Conservation (phyloP, 2,113 vertebrate genomes). For the Tapirus terrestris region DNA sequence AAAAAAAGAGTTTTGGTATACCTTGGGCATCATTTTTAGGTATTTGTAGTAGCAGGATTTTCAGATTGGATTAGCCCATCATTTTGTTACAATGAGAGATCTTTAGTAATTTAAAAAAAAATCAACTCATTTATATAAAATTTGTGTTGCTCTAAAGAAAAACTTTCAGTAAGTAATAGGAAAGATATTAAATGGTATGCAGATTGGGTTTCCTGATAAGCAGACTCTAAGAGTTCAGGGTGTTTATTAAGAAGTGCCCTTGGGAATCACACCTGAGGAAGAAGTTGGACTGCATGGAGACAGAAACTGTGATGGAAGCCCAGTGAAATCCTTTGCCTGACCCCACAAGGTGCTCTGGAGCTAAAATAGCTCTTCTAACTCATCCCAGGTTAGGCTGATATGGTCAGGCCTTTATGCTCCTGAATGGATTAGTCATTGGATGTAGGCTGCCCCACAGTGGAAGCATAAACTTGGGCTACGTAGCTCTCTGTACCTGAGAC, state of each 20-base stretch:
- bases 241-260: not conserved
- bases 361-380: not conserved
- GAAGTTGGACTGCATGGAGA: not conserved
- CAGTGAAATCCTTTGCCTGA: not conserved
- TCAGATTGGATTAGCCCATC: not conserved
- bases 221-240: not conserved
- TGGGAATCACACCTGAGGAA: not conserved
- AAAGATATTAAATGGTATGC: not conserved
- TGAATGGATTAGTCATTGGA: not conserved
- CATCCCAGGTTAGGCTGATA: not conserved
- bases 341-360: not conserved
- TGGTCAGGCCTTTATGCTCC: not conserved
- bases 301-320: not conserved
- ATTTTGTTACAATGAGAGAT: not conserved
- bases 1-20: not conserved
- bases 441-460: not conserved
- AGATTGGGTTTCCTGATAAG: not conserved
- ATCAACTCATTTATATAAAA: not conserved
- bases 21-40: not conserved
- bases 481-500: not conserved
- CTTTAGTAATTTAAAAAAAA: not conserved
- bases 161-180: not conserved
- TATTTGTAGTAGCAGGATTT: not conserved
- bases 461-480: not conserved
- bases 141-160: not conserved